Conservation (phyloP, 2,888 invertebrate genomes). For the Heliconius cydno region DNA sequence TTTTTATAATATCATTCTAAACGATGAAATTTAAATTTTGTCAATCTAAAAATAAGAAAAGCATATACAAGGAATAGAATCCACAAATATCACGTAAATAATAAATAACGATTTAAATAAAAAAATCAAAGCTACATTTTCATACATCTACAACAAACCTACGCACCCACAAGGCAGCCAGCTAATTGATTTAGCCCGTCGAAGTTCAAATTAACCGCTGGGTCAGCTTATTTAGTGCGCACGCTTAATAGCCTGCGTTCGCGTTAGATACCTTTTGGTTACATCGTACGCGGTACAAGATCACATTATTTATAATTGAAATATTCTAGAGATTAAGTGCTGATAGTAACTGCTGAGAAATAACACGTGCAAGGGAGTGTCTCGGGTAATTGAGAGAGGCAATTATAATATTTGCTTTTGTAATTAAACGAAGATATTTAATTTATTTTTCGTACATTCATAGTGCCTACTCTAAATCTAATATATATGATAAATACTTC, state of each 20-base stretch:
- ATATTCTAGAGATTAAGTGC: conserved; percentile 13
- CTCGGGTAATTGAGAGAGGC: background rate
- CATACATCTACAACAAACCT: background rate
- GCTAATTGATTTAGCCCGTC: conserved; percentile 40
- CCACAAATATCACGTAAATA: background rate
- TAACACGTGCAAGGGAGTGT: conserved; percentile 8
- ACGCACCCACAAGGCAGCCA: background rate
- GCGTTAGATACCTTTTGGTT: conserved; percentile 38
- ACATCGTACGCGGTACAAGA: conserved; percentile 41
- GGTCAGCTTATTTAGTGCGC: conserved; percentile 65
- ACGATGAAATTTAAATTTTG: too few species aligned
- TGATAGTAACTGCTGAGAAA: conserved; percentile 15
- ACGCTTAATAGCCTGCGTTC: conserved; percentile 59
- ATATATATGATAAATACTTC: too few species aligned
- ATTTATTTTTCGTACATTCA: background rate
- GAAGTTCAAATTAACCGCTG: conserved; percentile 60
- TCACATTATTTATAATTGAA: conserved; percentile 36
- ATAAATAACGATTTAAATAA: background rate
- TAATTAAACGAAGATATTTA: background rate
- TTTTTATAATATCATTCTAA: too few species aligned
- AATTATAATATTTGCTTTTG: background rate
- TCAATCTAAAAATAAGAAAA: background rate
- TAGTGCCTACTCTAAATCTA: too few species aligned
- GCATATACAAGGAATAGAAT: background rate
- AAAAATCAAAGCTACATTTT: background rate